Evolutionary conservation across 1,140 invertebrate genomes (phyloP), one percentile per base, ranked within the genome.

Genomic region (Drosophila arawakana): DNA sequence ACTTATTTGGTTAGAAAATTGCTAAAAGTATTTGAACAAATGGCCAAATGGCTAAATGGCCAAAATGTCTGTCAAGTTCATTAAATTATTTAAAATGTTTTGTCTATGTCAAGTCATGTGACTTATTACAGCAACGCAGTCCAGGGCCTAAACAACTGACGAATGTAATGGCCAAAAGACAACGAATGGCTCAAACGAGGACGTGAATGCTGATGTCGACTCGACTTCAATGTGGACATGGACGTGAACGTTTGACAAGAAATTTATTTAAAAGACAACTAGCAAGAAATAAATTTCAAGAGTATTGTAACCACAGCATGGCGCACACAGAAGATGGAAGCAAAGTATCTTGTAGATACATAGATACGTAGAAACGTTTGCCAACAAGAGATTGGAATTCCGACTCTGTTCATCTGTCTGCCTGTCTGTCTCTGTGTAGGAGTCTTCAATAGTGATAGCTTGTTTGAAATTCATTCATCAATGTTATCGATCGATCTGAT

Each of bases 211-310:
- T 44, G 21, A 44, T 30, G 41, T 8, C 18, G 18, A 43, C 41
- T 21, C 8, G 18, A 18, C n/a, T 34, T 35, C 10, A 2, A 50
- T 35, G n/a, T 34, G 9, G 60, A 58, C 7, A 35, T 43, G 52
- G 37, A 70, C 50, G 72, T 69, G 69, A 72, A 75, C 73, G 65
- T 61, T 88, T 88, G 83, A 88, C 83, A 88, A 88, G 80, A 79
- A 83, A 84, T 89, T 89, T 89, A 89, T 89, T 89, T 89, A 84
- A 89, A 89, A 83, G 84, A 84, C 84, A 89, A 89, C 84, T 89
- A 63, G 84, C 52, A 81, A 89, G 77, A 89, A 89, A 88, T 88
- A 89, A 88, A 88, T 89, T 83, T 83, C 25, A 50, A 78, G 70
- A 77, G 73, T 73, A 70, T 69, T 55, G 72, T 21, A 52, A 47